phyloP scores from a whole-genome alignment of 2,113 vertebrate species.

The Tachysurus vachellii region DNA sequence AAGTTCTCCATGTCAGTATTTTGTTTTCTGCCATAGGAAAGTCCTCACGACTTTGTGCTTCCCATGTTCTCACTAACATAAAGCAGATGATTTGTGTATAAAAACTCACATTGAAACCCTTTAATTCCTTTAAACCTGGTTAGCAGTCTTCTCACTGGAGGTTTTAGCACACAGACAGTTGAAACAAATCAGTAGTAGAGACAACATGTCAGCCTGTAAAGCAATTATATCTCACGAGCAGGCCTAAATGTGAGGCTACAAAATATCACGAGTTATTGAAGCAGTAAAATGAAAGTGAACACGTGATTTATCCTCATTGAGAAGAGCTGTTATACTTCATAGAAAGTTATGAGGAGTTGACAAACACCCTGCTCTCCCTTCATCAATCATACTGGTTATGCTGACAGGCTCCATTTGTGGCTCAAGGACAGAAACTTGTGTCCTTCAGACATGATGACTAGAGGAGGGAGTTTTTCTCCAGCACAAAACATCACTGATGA shows the following conservation, averaged over 20 bases:
- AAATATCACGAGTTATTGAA: constrained; percentile 57
- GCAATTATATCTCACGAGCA: constrained; percentile 50
- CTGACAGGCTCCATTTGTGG: constrained; percentile 53
- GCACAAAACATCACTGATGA: constrained; percentile 37
- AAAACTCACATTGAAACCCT: background rate
- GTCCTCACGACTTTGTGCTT: background rate
- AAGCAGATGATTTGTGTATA: background rate
- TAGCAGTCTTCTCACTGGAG: background rate
- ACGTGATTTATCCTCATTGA: constrained; percentile 48
- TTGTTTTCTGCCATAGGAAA: background rate
- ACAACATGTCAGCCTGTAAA: constrained; percentile 32
- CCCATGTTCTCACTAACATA: background rate
- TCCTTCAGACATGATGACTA: constrained; percentile 32
- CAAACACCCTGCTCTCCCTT: constrained; percentile 43
- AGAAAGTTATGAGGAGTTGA: constrained; percentile 53
- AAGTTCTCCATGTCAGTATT: background rate
- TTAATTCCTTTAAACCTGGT: background rate
- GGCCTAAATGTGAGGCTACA: constrained; percentile 47
- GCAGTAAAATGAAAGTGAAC: constrained; percentile 48
- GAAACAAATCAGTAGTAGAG: constrained; percentile 18
- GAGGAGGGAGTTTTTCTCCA: constrained; percentile 33
- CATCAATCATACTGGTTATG: constrained; percentile 53
- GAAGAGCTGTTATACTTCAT: constrained; percentile 27
- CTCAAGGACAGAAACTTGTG: constrained; percentile 56
- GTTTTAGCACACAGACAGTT: background rate